A percentile compares a stretch with the other conserved stretches of the same genome.
Evolutionary conservation across 2,888 invertebrate species (phyloP).

Genomic region (Lepidocyrtoides sp.): DNA sequence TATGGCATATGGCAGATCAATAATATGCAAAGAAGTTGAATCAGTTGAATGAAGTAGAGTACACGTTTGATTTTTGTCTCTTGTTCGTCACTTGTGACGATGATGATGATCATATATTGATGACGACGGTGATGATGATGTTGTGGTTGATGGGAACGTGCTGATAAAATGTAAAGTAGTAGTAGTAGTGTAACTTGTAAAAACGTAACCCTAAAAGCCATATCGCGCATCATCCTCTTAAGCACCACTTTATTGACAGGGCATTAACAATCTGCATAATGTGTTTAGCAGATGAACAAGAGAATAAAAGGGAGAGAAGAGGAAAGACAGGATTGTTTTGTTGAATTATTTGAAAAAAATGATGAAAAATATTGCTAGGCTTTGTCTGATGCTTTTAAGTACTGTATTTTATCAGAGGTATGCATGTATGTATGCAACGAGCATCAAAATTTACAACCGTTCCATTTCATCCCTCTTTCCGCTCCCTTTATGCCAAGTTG

Average conservation of each 20-base stretch:
- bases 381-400: background rate
- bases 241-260: background rate
- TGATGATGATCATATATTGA: background rate
- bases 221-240: background rate
- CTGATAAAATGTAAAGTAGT: slow-evolving; percentile 41
- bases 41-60: background rate
- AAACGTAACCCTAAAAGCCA: background rate
- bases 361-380: background rate
- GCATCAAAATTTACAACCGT: background rate
- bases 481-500: slow-evolving; percentile 43
- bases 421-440: background rate
- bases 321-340: background rate
- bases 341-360: background rate
- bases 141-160: background rate
- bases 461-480: slow-evolving; percentile 30
- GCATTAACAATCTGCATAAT: background rate
- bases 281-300: background rate
- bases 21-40: background rate
- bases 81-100: background rate
- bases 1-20: background rate
- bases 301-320: background rate
- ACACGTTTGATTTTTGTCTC: slow-evolving; percentile 16
- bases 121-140: slow-evolving; percentile 32
- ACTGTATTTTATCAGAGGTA: no score
- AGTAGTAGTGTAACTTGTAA: background rate